phyloP scores from a whole-genome alignment of 2,113 vertebrate species.

The Pionites leucogaster region DNA sequence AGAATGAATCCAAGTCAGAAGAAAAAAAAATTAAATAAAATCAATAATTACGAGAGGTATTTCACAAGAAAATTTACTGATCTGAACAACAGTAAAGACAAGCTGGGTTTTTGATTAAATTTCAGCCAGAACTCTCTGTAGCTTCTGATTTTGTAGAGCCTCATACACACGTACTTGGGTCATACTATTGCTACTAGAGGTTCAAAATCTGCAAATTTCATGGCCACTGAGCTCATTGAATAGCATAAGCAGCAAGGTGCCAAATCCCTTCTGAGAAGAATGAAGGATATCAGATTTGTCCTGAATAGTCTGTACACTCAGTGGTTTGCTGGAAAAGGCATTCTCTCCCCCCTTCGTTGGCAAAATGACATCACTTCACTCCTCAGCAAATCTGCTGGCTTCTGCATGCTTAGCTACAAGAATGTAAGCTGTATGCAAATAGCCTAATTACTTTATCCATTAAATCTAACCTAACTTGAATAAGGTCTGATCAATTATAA shows the following conservation, averaged over 20 bases:
- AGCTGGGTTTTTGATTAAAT: neutral
- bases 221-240: neutral
- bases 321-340: neutral
- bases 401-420: neutral
- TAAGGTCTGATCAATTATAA: neutral
- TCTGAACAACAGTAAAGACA: neutral
- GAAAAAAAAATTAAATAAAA: neutral
- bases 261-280: neutral
- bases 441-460: neutral
- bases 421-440: conserved; percentile 4
- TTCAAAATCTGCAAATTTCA: neutral
- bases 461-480: neutral
- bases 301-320: neutral
- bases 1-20: neutral
- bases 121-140: neutral
- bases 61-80: neutral
- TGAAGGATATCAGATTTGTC: neutral
- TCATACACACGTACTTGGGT: neutral
- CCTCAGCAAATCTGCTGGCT: neutral
- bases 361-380: rapidly evolving
- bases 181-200: neutral
- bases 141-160: neutral
- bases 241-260: neutral
- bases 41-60: neutral
- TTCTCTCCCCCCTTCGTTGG: neutral